Evolutionary conservation across 2,113 vertebrate species (phyloP).

Genomic region (Antigone vipio): DNA sequence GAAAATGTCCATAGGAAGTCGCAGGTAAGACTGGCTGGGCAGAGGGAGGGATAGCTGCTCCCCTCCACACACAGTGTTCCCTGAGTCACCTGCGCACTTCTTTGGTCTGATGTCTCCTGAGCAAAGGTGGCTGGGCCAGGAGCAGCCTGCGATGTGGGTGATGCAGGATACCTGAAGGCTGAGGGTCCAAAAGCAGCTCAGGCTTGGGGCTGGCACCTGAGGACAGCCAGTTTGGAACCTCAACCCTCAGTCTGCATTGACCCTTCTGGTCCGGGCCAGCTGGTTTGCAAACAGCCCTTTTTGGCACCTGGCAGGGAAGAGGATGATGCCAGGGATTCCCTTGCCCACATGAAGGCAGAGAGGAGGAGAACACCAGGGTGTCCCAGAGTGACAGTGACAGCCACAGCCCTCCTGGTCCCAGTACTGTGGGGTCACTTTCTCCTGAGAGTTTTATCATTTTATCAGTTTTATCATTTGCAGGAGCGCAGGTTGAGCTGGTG

Average conservation of each 20-base stretch:
- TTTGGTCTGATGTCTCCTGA: not conserved
- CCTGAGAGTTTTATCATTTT: not conserved
- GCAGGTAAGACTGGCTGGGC: not conserved
- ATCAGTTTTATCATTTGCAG: not conserved
- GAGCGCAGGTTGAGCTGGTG: not conserved
- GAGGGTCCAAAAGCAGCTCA: not conserved
- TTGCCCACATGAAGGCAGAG: not conserved
- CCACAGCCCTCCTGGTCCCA: not conserved
- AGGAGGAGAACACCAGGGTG: not conserved
- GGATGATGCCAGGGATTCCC: not conserved
- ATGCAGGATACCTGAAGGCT: not conserved
- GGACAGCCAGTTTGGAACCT: not conserved
- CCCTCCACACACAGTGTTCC: not conserved
- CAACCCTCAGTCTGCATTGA: not conserved
- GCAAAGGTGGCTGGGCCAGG: no score
- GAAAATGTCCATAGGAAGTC: not conserved
- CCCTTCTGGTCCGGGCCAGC: not conserved
- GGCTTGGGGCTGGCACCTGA: not conserved
- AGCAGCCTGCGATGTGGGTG: rapidly evolving
- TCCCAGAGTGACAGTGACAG: not conserved
- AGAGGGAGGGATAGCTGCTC: not conserved
- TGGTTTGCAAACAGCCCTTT: not conserved
- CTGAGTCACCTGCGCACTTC: not conserved
- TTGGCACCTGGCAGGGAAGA: not conserved
- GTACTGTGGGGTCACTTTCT: not conserved